Evolutionary conservation across 2,113 vertebrate species (phyloP).

Genomic region (Laticauda colubrina): DNA sequence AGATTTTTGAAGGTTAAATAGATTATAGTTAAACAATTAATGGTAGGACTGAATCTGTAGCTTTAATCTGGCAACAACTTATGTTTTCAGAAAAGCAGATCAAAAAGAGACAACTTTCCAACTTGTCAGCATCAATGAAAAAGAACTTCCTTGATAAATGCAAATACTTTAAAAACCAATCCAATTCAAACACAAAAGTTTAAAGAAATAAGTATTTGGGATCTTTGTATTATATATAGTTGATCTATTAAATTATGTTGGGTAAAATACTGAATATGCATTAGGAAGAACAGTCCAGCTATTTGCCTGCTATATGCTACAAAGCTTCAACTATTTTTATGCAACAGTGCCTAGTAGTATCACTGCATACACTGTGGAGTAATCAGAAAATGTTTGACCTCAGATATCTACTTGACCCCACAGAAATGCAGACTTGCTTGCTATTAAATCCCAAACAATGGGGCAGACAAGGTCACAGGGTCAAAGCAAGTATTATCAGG

Average conservation of each 20-base stretch:
- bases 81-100: constrained; percentile 5
- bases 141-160: constrained; percentile 70
- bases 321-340: constrained; percentile 61
- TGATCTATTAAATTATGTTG: constrained; percentile 79
- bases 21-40: constrained; percentile 15
- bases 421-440: constrained; percentile 78
- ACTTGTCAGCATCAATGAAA: constrained; percentile 57
- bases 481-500: constrained; percentile 97
- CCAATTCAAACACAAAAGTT: constrained; percentile 80
- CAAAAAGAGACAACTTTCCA: constrained; percentile 29
- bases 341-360: constrained; percentile 56
- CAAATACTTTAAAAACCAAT: constrained; percentile 72
- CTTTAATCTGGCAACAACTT: constrained; percentile 23
- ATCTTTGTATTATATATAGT: constrained; percentile 82
- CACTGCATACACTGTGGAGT: constrained; percentile 63
- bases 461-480: constrained; percentile 98
- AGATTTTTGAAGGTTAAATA: constrained; percentile 39
- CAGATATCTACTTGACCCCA: constrained; percentile 90
- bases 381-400: constrained; percentile 82
- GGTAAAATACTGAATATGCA: constrained; percentile 81
- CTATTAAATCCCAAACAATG: constrained; percentile 94
- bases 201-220: constrained; percentile 77
- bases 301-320: constrained; percentile 46
- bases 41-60: not conserved
- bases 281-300: constrained; percentile 67